Evolutionary conservation across 1,140 invertebrate species (phyloP).

Genomic region (Drosophila repletoides): DNA sequence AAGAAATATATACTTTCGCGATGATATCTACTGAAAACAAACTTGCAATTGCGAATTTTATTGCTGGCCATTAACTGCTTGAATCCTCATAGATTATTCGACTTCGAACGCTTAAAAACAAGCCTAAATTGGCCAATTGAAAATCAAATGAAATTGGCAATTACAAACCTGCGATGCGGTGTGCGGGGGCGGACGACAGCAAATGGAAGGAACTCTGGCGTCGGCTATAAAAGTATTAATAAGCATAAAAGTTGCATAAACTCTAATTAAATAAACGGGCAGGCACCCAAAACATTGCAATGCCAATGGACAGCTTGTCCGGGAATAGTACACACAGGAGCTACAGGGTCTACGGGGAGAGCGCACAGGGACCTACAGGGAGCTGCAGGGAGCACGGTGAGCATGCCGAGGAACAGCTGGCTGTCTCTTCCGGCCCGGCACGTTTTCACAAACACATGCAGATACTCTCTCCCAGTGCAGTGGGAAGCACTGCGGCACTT

Average conservation of each 20-base stretch:
- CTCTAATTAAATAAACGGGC: constrained; percentile 49
- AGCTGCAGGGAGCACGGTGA: neutral
- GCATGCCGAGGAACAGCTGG: neutral
- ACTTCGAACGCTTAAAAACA: constrained; percentile 11
- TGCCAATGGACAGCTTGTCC: constrained; percentile 14
- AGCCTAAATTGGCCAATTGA: constrained; percentile 41
- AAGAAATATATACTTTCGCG: too few relatives aligned
- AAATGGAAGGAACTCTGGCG: neutral
- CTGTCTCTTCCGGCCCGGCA: constrained; percentile 20
- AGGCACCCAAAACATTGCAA: constrained; percentile 39
- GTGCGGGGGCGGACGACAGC: neutral
- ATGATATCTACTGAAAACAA: too few relatives aligned
- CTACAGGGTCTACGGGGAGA: neutral
- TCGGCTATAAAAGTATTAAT: constrained; percentile 45
- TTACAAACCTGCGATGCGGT: constrained; percentile 27
- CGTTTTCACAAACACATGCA: constrained; percentile 10
- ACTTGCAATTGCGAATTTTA: too few relatives aligned
- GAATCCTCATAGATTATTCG: constrained; percentile 1
- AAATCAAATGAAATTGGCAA: constrained; percentile 47
- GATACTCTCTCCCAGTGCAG: neutral
- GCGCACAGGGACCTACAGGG: neutral
- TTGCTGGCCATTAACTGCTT: too few relatives aligned
- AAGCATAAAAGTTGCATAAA: constrained; percentile 65
- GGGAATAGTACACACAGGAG: too few relatives aligned
- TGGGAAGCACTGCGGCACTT: constrained; percentile 9